Base-by-base conservation (phyloP, 2,797 vertebrate species). In the Alca torda region DNA sequence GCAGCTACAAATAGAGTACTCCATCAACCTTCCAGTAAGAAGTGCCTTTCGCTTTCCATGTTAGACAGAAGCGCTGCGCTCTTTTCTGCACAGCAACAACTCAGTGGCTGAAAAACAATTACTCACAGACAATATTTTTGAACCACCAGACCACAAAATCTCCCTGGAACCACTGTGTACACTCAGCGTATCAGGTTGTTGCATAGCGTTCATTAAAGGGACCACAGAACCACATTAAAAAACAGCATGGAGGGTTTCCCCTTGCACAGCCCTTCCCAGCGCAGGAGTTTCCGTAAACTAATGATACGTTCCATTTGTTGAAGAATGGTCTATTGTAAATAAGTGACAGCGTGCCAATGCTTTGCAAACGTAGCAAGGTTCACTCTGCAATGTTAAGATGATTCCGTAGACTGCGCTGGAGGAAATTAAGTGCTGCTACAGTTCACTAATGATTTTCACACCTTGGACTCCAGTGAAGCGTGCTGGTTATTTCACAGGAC, bases 41-140 rank as follows among this genome's bases (percentile, higher is more conserved):
- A 87, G 31, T 9, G 28, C 6, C 39, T 35, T 74, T 77, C 56
- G 9, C 59, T 80, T 46, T 8, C 37, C 30, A 20, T 0, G 0
- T 4, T 0, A 6, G 35, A 16, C 39, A 84, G 16, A 64, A 88
- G n/a, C 0, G 0, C 10, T 30, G 15, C 17, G 15, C 35, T 59
- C 30, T 56, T 10, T 56, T 26, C 56, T 54, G 24, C 8, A 4
- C 79, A 56, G 48, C 39, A 77, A 6, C 43, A 70, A 37, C 41
- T 4, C 4, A 57, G 77, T 4, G 13, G 19, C 8, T 51, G 39
- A 77, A 46, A 79, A 90, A 63, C 39, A 92, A 45, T 10, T 21
- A 53, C 53, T 41, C 46, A 57, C 50, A 63, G 53, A 63, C 31
- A 69, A 61, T 23, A 82, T 18, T 69, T 65, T 4, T 59, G 33